Base-by-base conservation (phyloP, 2,797 vertebrate genomes). In the Emydoidea blandingii region DNA sequence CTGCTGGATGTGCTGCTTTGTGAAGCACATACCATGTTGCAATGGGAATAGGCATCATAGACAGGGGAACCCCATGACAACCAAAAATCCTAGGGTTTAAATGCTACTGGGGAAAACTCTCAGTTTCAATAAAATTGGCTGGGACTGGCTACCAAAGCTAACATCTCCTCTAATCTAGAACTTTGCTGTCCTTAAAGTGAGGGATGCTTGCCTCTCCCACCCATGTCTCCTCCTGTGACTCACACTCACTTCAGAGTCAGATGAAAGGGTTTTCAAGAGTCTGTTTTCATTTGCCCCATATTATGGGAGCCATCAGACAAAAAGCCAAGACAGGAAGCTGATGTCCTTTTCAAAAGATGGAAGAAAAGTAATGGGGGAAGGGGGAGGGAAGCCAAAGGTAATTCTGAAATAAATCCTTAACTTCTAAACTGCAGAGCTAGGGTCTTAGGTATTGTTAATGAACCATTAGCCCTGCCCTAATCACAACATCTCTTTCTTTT, bases 401-500 rank as follows among this genome's bases (percentile, higher is more conserved):
- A 90, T 97, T 95, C 95, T 94, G 87, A 97, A 97, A 97, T 97
- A 97, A 94, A 96, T 87, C 91, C 68, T 95, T 94, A 86, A 72
- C 88, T 96, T 96, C 88, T 89, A 94, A 96, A 89, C 90, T 84
- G 83, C 54, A 93, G 68, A 92, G 49, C 47, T 53, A 91, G 62
- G 44, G 86, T 78, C 90, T 91, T 97, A 88, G 93, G 79, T 95
- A 95, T 93, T 95, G 95, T 92, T 97, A 98, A 97, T 96, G 97
- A 97, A 95, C 94, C 94, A 96, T 97, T 97, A 97, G 95, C 83
- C 92, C 92, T 95, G 90, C 50, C 96, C 95, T 95, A 97, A 97
- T 97, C 97, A 96, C 96, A 98, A 97, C 91, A 95, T 97, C 91
- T 90, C 87, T 95, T 97, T 97, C 97, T 98, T 98, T 98, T 97